phyloP scores from a whole-genome alignment of 2,888 invertebrate genomes.

The Eristalis pertinax region DNA sequence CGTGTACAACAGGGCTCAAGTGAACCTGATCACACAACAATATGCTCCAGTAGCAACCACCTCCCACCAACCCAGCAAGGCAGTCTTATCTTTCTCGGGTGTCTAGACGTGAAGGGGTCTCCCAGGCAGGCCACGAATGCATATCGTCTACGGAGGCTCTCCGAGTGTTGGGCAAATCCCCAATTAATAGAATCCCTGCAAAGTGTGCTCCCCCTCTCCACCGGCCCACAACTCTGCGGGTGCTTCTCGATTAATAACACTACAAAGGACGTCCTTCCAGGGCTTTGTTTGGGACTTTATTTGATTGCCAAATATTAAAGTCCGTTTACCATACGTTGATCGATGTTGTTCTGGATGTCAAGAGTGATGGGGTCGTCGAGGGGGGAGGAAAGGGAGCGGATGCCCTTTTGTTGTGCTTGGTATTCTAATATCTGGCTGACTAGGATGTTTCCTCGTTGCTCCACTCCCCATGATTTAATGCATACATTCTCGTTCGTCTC shows the following conservation, averaged over 20 bases:
- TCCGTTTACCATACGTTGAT: constrained; percentile 59
- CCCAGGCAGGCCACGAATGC: constrained; percentile 19
- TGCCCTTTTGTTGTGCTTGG: constrained; percentile 28
- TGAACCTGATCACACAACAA: not conserved
- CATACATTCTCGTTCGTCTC: constrained; percentile 50
- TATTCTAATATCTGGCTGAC: constrained; percentile 61
- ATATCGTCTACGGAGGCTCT: constrained; percentile 6
- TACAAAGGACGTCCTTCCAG: constrained; percentile 27
- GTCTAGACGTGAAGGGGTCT: constrained; percentile 23
- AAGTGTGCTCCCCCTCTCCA: constrained; percentile 20
- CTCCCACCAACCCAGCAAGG: not conserved
- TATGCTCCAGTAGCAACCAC: not conserved
- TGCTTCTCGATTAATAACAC: constrained; percentile 39
- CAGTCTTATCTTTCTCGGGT: not conserved
- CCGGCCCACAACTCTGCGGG: constrained; percentile 13
- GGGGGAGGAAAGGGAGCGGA: not conserved
- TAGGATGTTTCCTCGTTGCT: constrained; percentile 39
- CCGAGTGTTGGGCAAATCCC: constrained; percentile 35
- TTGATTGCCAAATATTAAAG: constrained; percentile 62
- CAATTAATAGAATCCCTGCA: constrained; percentile 48
- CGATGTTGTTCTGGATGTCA: constrained; percentile 55
- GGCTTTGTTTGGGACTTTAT: constrained; percentile 53
- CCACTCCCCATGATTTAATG: constrained; percentile 42
- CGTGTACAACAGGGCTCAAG: not conserved
- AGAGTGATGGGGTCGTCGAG: constrained; percentile 2